These are phyloP conservation scores for Agrilus mali DNA, from an alignment of 2,888 invertebrate genomes.

Conservation along the genomic window DNA sequence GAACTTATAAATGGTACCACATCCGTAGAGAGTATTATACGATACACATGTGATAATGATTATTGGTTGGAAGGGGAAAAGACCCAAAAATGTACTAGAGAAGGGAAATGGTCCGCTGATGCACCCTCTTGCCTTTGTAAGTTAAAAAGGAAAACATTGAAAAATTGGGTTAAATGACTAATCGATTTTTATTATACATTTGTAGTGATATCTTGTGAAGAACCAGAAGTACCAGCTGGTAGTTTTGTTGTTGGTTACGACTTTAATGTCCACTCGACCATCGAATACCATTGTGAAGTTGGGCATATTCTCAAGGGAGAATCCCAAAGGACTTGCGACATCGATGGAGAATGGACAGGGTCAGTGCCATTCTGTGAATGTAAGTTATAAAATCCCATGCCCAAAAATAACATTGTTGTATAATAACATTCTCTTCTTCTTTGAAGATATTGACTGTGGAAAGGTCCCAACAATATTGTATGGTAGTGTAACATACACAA, in stretches of 20 bases:
- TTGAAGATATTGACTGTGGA: conserved; percentile 75
- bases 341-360: conserved; percentile 74
- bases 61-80: conserved; percentile 69
- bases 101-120: conserved; percentile 79
- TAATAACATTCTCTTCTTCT: conserved; percentile 4
- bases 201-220: conserved; percentile 71
- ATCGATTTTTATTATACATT: not conserved
- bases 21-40: conserved; percentile 64
- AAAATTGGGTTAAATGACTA: too few relatives aligned
- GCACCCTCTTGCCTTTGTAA: conserved; percentile 77
- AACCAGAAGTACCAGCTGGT: conserved; percentile 74
- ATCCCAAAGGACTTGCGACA: conserved; percentile 54
- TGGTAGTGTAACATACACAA: conserved; percentile 62
- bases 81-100: conserved; percentile 60
- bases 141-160: conserved; percentile 19
- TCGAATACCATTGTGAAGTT: conserved; percentile 78
- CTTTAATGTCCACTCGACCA: conserved; percentile 75
- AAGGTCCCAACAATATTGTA: conserved; percentile 67
- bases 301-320: conserved; percentile 72
- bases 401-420: conserved; percentile 1
- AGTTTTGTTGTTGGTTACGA: conserved; percentile 83
- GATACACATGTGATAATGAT: conserved; percentile 70
- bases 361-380: conserved; percentile 74
- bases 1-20: conserved; percentile 65
- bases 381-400: conserved; percentile 31